These are phyloP conservation scores for Leucoma salicis DNA, from an alignment of 2,888 invertebrate genomes.

Conservation along the genomic window DNA sequence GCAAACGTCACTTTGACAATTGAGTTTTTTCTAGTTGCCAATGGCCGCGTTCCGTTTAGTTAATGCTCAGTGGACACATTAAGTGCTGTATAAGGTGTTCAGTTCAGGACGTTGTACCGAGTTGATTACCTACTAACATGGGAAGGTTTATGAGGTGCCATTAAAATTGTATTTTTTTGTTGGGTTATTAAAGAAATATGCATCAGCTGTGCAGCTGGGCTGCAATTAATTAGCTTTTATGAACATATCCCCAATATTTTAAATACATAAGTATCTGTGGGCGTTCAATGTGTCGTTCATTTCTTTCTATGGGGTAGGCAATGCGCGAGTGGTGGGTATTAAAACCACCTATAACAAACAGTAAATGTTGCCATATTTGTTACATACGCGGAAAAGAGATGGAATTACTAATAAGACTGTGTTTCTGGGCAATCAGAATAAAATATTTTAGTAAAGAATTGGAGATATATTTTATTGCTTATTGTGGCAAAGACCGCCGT, in stretches of 20 bases:
- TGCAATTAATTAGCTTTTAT: not conserved
- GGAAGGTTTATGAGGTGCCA: conserved; percentile 15
- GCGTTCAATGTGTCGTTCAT: too few relatives aligned
- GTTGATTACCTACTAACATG: conserved; percentile 18
- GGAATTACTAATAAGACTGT: too few relatives aligned
- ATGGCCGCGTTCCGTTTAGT: conserved; percentile 23
- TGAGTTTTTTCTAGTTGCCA: conserved; percentile 23
- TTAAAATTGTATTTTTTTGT: conserved; percentile 25
- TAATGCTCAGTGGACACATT: conserved; percentile 31
- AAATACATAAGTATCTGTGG: not conserved
- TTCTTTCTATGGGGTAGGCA: too few relatives aligned
- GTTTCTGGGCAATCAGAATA: too few relatives aligned
- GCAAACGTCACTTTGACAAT: conserved; percentile 38
- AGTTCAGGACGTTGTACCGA: conserved; percentile 9
- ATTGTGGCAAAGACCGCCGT: too few relatives aligned
- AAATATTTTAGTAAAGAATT: too few relatives aligned
- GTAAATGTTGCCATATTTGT: too few relatives aligned
- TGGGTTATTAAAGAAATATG: conserved; percentile 6
- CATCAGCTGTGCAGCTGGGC: conserved; percentile 19
- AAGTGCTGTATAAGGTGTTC: conserved; percentile 23
- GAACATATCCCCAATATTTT: not conserved
- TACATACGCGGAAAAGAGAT: too few relatives aligned
- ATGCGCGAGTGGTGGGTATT: too few relatives aligned
- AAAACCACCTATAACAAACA: too few relatives aligned
- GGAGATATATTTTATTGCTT: too few relatives aligned